Evolutionary conservation across 92 coral and sea anemone genomes (phyloP).

Genomic region (Palythoa grandiflora): DNA sequence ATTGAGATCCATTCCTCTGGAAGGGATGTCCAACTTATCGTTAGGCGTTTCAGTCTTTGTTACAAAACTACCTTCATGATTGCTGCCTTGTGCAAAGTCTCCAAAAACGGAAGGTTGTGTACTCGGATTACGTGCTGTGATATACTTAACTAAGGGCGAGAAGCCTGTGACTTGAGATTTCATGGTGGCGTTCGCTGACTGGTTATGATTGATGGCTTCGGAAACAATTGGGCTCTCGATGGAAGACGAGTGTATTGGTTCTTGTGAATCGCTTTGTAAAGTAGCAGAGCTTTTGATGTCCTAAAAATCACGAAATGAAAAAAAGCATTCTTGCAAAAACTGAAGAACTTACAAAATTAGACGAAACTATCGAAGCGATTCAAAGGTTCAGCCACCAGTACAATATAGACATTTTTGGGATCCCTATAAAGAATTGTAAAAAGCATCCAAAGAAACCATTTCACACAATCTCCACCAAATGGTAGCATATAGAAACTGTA

Average conservation of each 20-base stretch:
- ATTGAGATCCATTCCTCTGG: constrained; percentile 59
- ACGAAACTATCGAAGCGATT: background rate
- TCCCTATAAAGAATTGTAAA: background rate
- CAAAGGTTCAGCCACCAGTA: background rate
- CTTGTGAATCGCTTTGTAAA: constrained; percentile 22
- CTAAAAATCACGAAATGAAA: background rate
- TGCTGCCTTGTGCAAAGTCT: constrained; percentile 4
- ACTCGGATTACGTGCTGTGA: background rate
- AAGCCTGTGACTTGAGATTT: constrained; percentile 6
- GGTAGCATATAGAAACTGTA: too few relatives aligned
- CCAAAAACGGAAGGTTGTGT: constrained; percentile 23
- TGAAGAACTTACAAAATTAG: background rate
- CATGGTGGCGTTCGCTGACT: constrained; percentile 5
- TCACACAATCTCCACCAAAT: too few relatives aligned
- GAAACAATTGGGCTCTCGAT: constrained; percentile 21
- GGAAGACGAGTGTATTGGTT: constrained; percentile 5
- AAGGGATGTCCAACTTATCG: constrained; percentile 50
- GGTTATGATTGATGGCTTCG: constrained; percentile 5
- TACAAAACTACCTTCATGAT: constrained; percentile 17
- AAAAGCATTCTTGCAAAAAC: background rate
- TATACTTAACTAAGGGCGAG: constrained; percentile 21
- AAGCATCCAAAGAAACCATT: too few relatives aligned
- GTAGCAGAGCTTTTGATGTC: constrained; percentile 11
- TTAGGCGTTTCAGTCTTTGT: constrained; percentile 26
- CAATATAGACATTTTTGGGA: background rate